Conservation (phyloP, 2,888 invertebrate genomes). For the Leptinotarsa peninsularis region DNA sequence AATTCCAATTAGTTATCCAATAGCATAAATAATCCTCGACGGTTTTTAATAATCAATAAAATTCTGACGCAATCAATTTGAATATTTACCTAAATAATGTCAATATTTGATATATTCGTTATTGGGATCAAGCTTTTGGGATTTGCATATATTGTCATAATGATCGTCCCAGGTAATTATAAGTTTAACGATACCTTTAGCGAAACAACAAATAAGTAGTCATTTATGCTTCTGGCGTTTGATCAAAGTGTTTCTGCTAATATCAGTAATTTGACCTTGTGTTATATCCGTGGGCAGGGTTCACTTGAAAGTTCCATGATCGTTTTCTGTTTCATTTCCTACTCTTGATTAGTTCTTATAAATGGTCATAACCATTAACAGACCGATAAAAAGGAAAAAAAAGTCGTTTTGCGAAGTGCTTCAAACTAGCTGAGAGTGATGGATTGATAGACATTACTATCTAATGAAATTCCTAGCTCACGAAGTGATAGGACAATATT, state of each 20-base stretch:
- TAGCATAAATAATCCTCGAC: neutral
- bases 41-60: neutral
- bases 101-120: no score
- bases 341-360: no score
- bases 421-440: neutral
- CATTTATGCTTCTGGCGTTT: no score
- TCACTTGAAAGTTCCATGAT: neutral
- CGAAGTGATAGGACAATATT: constrained; percentile 15
- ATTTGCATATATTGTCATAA: no score
- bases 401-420: neutral
- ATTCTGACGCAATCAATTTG: neutral
- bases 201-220: no score
- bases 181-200: no score
- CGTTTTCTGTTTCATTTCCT: neutral
- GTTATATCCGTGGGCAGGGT: no score
- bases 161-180: no score
- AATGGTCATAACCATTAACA: neutral
- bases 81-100: neutral
- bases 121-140: no score
- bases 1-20: neutral
- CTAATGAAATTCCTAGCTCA: constrained; percentile 8
- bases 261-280: no score
- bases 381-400: neutral
- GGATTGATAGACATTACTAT: constrained; percentile 17
- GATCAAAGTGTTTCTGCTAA: no score